Evolutionary conservation across 1,140 invertebrate species (phyloP), one percentile per base, ranked within the genome.

Genomic region (Panagrolaimus sp.): DNA sequence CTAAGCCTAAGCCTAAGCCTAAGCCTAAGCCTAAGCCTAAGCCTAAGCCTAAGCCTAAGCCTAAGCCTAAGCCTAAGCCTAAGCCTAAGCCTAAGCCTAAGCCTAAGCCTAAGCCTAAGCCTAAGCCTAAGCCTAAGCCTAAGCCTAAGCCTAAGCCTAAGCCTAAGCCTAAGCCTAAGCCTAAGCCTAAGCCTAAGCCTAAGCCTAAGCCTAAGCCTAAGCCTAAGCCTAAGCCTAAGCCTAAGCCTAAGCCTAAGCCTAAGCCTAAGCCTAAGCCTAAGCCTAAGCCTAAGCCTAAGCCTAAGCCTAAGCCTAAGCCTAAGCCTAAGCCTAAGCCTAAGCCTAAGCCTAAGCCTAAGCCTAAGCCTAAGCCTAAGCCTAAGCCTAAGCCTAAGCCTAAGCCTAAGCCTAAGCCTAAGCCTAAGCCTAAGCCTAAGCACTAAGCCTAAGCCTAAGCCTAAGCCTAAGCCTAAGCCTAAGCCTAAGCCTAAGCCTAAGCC

Each of bases 301-400:
- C 55, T 62, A 62, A 62, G 55, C 24, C 55, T 62, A 62, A 62
- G 55, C 24, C 55, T 62, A n/a, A 62, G 26, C 12, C 55, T 26
- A 17, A 62, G 26, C 12, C 55, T 68, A 65, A 68, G 48, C 52
- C 67, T 68, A 68, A 46, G 45, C n/a, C 45, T n/a, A n/a, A 69
- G 67, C 58, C 67, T 69, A 67, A 69, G 67, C 58, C 67, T 69
- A 65, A 69, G 52, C 58, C 55, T 69, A 65, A 65, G 67, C 58
- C 67, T 69, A 65, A 69, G 55, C 43, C 58, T 69, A 65, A 69
- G 67, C 58, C 45, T 67, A 67, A 67, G 66, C 48, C 66, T 67
- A 67, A 67, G 66, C 48, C 66, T 67, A 67, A 67, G 66, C 48
- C 24, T 68, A 68, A 68, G 66, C 48, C 66, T 68, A 68, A 68